Base-by-base conservation (phyloP, 92 coral and sea anemone species). In the Montipora capitata region DNA sequence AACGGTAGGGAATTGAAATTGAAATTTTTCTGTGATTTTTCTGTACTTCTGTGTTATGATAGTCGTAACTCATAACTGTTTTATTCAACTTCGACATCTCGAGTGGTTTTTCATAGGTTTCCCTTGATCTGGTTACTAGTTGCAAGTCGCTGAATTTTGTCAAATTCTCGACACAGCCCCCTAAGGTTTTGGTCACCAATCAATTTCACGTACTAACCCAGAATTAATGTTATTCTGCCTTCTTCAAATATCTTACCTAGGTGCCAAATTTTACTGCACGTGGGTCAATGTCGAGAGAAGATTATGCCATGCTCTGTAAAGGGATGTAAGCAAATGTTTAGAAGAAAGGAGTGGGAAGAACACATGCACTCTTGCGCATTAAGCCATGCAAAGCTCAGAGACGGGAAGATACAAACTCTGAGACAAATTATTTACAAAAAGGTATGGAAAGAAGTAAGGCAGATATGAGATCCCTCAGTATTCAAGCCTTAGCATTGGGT, bases 241-340 rank as follows among this genome's bases (percentile, higher is more conserved):
- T 27, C 52, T 5, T 45, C 52, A 45, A 2, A 45, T 45, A 9
- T 4, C 52, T 40, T 16, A 45, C 52, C 7, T 49, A 74, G 79
- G 64, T 11, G 40, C 15, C 64, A 74, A 41, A 61, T 74, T 2
- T 45, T 40, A 16, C 5, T 74, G 15, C 65, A 74, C 15, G 16
- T 74, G 16, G 64, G 79, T 61, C 79, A 74, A 20, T 74, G 64
- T 61, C 44, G 63, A 51, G 63, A 74, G 79, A 74, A 74, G 79
- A 61, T 18, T 39, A 51, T 74, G 64, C 14, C 12, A 5, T 74
- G 79, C n/a, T n/a, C 79, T 4, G 63, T 74, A n/a, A 7, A 39
- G 4, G 79, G 40, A 17, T 74, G 79, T 61, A 74, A 74, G 20
- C 79, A 74, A 12, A 74, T 74, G 42, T 74, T 74, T 51, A 16